phyloP scores from a whole-genome alignment of 2,888 invertebrate species.

The Stictocephala bisonia region DNA sequence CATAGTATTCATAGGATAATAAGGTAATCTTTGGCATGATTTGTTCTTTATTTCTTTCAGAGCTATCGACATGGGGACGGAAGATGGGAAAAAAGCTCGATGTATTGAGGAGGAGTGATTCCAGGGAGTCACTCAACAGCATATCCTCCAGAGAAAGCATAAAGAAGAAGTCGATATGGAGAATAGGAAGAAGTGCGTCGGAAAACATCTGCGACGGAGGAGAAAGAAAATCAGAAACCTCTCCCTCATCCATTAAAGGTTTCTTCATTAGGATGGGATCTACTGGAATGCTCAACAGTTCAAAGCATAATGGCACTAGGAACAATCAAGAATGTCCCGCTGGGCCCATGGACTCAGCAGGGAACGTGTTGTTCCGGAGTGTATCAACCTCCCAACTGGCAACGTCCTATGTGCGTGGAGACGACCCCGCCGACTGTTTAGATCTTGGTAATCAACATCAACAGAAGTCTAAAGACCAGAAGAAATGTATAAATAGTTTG shows the following conservation, averaged over 20 bases:
- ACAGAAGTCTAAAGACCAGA: constrained; percentile 55
- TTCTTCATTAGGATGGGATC: constrained; percentile 82
- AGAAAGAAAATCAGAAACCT: constrained; percentile 27
- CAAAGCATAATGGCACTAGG: constrained; percentile 63
- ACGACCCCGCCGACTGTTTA: constrained; percentile 83
- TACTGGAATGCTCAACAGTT: constrained; percentile 77
- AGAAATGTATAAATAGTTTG: constrained; percentile 3
- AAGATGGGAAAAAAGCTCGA: constrained; percentile 83
- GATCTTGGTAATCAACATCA: constrained; percentile 64
- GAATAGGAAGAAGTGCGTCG: constrained; percentile 64
- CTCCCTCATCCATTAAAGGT: constrained; percentile 72
- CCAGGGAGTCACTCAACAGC: constrained; percentile 69
- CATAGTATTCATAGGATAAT: too few species aligned
- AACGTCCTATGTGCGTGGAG: constrained; percentile 77
- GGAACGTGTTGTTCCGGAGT: constrained; percentile 72
- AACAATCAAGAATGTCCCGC: constrained; percentile 10
- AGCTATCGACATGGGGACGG: constrained; percentile 66
- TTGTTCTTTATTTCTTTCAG: constrained; percentile 49
- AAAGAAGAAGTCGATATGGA: constrained; percentile 59
- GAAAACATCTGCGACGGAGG: constrained; percentile 41
- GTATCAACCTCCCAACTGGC: constrained; percentile 83
- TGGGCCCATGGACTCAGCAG: constrained; percentile 5
- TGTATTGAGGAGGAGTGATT: constrained; percentile 75
- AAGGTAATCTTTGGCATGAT: too few species aligned
- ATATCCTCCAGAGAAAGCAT: constrained; percentile 55